A percentile compares a stretch with the other conserved stretches of the same genome.
Conservation (phyloP, 2,888 invertebrate species). For the Lycophotia porphyrea region DNA sequence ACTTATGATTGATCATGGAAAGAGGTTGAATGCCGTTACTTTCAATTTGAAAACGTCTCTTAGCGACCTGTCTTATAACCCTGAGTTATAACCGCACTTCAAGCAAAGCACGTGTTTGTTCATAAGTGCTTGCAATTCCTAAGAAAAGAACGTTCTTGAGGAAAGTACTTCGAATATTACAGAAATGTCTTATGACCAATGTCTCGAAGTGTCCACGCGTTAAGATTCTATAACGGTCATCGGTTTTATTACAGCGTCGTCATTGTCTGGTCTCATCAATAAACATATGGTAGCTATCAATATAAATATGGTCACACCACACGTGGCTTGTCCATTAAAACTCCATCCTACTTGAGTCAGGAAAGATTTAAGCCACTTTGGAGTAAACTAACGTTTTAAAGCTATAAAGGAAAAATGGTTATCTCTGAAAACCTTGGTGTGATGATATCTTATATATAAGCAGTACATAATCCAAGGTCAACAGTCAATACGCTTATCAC, state of each 20-base stretch:
- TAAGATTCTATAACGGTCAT: slow-evolving; percentile 40
- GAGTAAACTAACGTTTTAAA: background rate
- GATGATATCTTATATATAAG: background rate
- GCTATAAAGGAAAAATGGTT: background rate
- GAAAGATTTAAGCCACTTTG: background rate
- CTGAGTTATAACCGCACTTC: background rate
- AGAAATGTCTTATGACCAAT: slow-evolving; percentile 16
- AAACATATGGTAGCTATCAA: slow-evolving; percentile 47
- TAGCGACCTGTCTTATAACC: background rate
- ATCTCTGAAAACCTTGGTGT: background rate
- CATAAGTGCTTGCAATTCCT: background rate
- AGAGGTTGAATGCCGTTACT: slow-evolving; percentile 6
- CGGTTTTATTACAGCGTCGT: slow-evolving; percentile 49
- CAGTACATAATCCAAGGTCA: slow-evolving; percentile 14
- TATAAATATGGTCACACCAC: slow-evolving; percentile 21
- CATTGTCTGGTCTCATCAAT: slow-evolving; percentile 51
- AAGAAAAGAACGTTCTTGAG: background rate
- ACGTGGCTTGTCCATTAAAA: slow-evolving; percentile 20
- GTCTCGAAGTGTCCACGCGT: slow-evolving; percentile 6
- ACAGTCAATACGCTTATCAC: slow-evolving; percentile 33
- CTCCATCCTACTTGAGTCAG: background rate
- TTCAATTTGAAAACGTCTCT: slow-evolving; percentile 17
- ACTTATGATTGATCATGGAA: background rate
- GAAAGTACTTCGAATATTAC: slow-evolving; percentile 5
- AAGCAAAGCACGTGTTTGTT: background rate